Percentiles rank a stretch among this genome's conserved stretches.
Conservation (phyloP, 2,888 invertebrate species). For the Meteorus colon region DNA sequence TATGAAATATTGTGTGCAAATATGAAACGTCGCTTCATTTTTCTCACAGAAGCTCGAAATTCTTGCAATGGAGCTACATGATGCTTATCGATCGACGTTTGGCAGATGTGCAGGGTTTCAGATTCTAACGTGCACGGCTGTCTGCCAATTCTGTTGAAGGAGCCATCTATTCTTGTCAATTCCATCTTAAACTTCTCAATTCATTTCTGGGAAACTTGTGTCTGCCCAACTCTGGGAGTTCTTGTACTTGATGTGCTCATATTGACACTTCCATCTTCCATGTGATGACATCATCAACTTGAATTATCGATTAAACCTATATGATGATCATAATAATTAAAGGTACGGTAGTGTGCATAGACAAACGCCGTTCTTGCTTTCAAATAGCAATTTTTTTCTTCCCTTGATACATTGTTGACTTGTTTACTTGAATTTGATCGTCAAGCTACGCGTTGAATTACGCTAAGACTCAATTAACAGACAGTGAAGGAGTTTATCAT, state of each 20-base stretch:
- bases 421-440: slow-evolving; percentile 1
- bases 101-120: neutral
- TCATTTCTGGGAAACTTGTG: slow-evolving; percentile 2
- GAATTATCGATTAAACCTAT: neutral
- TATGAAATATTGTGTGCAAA: neutral
- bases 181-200: slow-evolving; percentile 5
- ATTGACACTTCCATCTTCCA: neutral
- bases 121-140: neutral
- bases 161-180: neutral
- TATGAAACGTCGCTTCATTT: neutral
- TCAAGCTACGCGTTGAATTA: slow-evolving; percentile 1
- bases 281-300: neutral
- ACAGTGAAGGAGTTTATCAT: neutral
- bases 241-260: neutral
- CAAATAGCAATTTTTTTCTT: neutral
- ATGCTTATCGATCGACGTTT: slow-evolving; percentile 8
- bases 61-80: neutral
- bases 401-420: neutral
- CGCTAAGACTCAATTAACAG: slow-evolving; percentile 18
- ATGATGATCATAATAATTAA: too few relatives aligned
- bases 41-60: neutral
- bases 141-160: neutral
- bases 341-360: too few relatives aligned
- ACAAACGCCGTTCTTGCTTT: too few relatives aligned
- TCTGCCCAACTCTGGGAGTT: neutral